phyloP scores from a whole-genome alignment of 2,888 invertebrate species.

The Tetragonula carbonaria region DNA sequence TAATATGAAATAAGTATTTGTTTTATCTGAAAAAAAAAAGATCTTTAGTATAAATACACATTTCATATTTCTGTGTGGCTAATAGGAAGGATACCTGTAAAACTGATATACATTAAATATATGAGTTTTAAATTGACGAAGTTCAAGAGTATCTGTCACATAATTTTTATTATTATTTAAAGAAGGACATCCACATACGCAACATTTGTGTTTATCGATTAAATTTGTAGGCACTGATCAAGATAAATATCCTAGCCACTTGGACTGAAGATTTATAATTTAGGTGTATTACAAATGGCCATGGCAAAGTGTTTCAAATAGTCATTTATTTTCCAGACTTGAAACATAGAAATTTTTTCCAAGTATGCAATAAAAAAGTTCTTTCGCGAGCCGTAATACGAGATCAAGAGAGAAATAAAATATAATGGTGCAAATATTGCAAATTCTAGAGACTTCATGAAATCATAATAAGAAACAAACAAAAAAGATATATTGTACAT shows the following conservation, averaged over 20 bases:
- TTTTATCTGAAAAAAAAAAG: neutral
- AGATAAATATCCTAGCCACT: constrained; percentile 38
- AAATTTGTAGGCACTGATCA: constrained; percentile 60
- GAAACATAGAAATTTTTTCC: constrained; percentile 62
- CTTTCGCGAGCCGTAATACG: constrained; percentile 75
- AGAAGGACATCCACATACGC: constrained; percentile 13
- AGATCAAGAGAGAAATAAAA: constrained; percentile 58
- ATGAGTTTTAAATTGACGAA: constrained; percentile 35
- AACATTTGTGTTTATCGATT: constrained; percentile 12
- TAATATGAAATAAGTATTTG: neutral
- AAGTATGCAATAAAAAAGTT: constrained; percentile 65
- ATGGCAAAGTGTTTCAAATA: constrained; percentile 46
- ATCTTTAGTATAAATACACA: constrained; percentile 32
- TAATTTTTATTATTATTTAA: constrained; percentile 48
- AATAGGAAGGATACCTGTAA: constrained; percentile 15
- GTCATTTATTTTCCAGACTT: constrained; percentile 66
- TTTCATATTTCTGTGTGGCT: constrained; percentile 41
- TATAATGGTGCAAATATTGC: constrained; percentile 73
- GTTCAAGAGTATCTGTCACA: constrained; percentile 43
- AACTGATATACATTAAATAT: constrained; percentile 21
- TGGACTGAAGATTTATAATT: constrained; percentile 44
- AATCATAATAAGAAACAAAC: constrained; percentile 75
- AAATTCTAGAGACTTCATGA: constrained; percentile 74
- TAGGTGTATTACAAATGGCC: constrained; percentile 32
- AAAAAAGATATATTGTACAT: constrained; percentile 80